phyloP scores from a whole-genome alignment of 2,797 vertebrate species.

The Dendrocincla fuliginosa region DNA sequence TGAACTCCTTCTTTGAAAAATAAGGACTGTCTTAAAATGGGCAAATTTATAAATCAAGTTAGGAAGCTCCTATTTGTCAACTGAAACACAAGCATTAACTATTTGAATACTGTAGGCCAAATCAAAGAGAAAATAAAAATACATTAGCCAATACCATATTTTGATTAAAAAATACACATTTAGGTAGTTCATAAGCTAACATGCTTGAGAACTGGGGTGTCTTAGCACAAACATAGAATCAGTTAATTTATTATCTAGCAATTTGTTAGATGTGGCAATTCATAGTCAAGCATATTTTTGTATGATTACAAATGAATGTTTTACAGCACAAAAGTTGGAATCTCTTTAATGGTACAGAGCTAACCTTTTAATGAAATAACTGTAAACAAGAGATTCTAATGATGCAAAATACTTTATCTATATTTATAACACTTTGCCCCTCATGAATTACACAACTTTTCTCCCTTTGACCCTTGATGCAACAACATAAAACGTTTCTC shows the following conservation, averaged over 20 bases:
- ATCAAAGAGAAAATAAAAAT: background rate
- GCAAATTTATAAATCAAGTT: background rate
- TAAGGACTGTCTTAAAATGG: background rate
- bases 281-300: background rate
- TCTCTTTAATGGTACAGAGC: background rate
- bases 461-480: background rate
- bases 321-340: background rate
- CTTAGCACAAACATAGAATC: background rate
- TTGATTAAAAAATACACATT: background rate
- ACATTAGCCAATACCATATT: background rate
- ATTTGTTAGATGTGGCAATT: background rate
- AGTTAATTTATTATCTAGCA: background rate
- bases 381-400: slow-evolving; percentile 16
- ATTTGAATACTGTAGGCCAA: background rate
- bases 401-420: background rate
- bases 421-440: background rate
- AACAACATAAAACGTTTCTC: background rate
- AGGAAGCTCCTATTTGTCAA: background rate
- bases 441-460: background rate
- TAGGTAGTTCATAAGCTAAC: background rate
- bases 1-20: background rate
- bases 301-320: background rate
- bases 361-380: background rate
- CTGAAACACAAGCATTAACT: background rate
- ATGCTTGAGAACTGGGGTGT: background rate